Percentiles rank a stretch among this genome's conserved stretches.
These are phyloP conservation scores for Diadumene lineata DNA, from an alignment of 92 coral and sea anemone genomes.

Conservation along the genomic window DNA sequence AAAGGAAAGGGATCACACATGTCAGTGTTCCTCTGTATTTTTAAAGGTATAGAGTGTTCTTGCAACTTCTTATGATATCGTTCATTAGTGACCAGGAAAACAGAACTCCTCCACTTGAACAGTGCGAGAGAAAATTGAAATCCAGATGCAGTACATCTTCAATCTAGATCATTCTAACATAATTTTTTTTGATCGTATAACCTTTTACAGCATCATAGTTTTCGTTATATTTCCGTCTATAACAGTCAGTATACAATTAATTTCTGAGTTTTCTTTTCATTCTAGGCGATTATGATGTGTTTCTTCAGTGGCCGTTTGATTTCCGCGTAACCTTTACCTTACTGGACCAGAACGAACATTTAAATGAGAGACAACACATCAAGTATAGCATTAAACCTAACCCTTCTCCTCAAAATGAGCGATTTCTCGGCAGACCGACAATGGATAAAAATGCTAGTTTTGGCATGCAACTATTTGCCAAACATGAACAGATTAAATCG, in stretches of 20 bases:
- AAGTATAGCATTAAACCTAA: conserved; percentile 95
- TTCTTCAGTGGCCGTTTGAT: conserved; percentile 96
- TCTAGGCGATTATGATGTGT: conserved; percentile 87
- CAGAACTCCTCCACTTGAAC: background rate
- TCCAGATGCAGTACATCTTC: too few relatives aligned
- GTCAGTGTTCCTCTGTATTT: conserved; percentile 90
- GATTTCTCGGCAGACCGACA: conserved; percentile 93
- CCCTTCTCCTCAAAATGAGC: conserved; percentile 89
- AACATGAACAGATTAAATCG: conserved; percentile 90
- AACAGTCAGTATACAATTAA: too few relatives aligned
- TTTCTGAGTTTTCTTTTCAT: background rate
- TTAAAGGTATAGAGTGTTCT: conserved; percentile 61
- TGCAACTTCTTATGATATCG: background rate
- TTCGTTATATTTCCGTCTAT: too few relatives aligned
- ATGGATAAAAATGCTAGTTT: conserved; percentile 98
- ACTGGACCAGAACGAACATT: conserved; percentile 82
- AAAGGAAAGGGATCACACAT: conserved; percentile 96
- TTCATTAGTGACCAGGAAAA: too few relatives aligned
- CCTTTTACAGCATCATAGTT: too few relatives aligned
- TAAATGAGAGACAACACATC: conserved; percentile 82
- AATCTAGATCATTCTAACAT: too few relatives aligned
- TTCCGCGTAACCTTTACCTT: conserved; percentile 87
- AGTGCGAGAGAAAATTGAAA: too few relatives aligned
- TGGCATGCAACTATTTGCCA: conserved; percentile 91
- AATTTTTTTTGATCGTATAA: too few relatives aligned